Evolutionary conservation across 2,113 vertebrate species (phyloP), one percentile per base, ranked within the genome.

Genomic region (Proterorhinus semilunaris): DNA sequence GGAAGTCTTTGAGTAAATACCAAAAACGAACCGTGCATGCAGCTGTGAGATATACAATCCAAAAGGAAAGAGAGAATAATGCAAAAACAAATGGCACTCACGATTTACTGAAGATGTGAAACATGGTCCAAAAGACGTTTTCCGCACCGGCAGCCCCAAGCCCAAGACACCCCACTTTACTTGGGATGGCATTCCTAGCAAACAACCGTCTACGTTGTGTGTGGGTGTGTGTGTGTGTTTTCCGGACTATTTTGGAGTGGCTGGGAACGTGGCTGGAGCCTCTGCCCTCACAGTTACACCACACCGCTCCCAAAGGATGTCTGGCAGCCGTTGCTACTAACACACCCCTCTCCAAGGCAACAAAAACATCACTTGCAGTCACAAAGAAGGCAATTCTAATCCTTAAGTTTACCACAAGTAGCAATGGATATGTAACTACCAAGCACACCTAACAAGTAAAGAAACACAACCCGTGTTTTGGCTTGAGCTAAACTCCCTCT

Each of bases 301-400:
- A 75, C 83, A 76, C 80, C 75, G 74, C 84, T 89, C 88, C 88
- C 84, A 84, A 72, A 87, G 87, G 89, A 90, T 87, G 87, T 83
- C 71, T 86, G 10, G 86, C 57, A 74, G 76, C 85, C 42, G 89
- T 59, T 81, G 76, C 85, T 91, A 83, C 89, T 80, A 83, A 93
- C 93, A 94, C 92, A 92, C 91, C 89, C 92, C 86, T 86, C 81
- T 87, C 83, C 78, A 77, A 86, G 81, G 83, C 79, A 82, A 83
- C 79, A 66, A 93, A 94, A 91, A 91, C 91, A 91, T 93, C 6
- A 80, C 80, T 79, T 71, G 63, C 76, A 79, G 86, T 81, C 62
- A 47, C 9, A 67, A 15, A 75, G 36, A 53, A 74, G 71, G 15
- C 46, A 36, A 36, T 48, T 66, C 52, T 44, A 43, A 59, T 15